Base-by-base conservation (phyloP, 2,113 vertebrate genomes). In the Ciconia stormi region DNA sequence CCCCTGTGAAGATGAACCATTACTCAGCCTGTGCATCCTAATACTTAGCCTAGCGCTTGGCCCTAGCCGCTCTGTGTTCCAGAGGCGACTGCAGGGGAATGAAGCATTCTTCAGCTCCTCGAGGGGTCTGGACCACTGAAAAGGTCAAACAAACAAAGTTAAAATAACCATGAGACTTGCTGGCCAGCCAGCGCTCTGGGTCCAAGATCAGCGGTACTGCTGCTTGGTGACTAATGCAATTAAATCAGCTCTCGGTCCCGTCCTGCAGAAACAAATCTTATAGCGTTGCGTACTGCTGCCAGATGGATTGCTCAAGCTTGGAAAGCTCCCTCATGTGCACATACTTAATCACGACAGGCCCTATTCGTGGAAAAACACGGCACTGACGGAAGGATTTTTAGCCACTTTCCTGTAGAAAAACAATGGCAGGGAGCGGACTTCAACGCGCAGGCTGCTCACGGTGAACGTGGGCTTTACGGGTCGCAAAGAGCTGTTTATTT, bases 301-400 rank as follows among this genome's bases (percentile, higher is more conserved):
- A 98, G 94, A 98, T 52, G 95, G 94, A 98, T 98, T 98, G 97
- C 98, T 97, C 95, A 98, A 98, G 82, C 90, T 76, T 98, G 98
- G 97, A 98, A 97, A 82, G 77, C 83, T 73, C 71, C 96, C 89
- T 90, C 66, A 20, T 97, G 89, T 2, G 29, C 96, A 95, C 95
- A 87, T 22, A 96, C 73, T 98, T 95, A 66, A 97, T 98, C 97
- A 95, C 23, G 56, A 91, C 81, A 93, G 95, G 92, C 95, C 34
- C 61, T 59, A 7, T 95, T 97, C 11, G 3, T 62, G 96, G 95
- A 97, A 98, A 98, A 98, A 97, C 84, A 74, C 95, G 94, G 93
- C 91, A 89, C 87, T 2, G 27, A 66, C 0, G 10, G 91, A 87
- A 94, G 95, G 79, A 27, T 32, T 96, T 92, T 83, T 63, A 79